Conservation (phyloP, 2,888 invertebrate genomes). For the Stenodema calcarata region DNA sequence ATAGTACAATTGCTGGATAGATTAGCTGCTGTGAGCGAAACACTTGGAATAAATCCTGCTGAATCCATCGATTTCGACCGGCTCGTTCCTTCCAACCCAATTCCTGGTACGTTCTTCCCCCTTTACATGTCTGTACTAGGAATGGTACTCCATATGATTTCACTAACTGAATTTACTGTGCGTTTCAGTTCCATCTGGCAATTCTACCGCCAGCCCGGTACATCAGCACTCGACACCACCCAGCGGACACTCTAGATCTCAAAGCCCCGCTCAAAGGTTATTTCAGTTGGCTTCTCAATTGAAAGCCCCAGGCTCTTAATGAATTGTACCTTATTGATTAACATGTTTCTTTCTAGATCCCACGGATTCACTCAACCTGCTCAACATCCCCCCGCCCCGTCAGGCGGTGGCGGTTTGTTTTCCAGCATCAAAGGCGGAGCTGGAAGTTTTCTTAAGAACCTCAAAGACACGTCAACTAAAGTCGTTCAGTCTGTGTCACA, state of each 20-base stretch:
- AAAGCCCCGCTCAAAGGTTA: constrained; percentile 36
- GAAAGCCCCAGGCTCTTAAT: not conserved
- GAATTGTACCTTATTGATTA: not conserved
- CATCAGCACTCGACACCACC: constrained; percentile 26
- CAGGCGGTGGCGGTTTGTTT: constrained; percentile 70
- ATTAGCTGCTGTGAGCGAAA: constrained; percentile 87
- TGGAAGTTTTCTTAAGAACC: constrained; percentile 88
- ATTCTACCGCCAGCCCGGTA: constrained; percentile 1
- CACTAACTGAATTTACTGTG: not conserved
- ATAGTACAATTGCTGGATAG: constrained; percentile 83
- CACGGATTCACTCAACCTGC: constrained; percentile 58
- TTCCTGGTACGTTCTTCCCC: too few species aligned
- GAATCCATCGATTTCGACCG: constrained; percentile 74
- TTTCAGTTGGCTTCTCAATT: not conserved
- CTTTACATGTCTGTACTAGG: too few species aligned
- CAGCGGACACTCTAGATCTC: not conserved
- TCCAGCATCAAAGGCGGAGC: constrained; percentile 91
- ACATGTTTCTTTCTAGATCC: not conserved
- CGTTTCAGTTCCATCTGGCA: constrained; percentile 21
- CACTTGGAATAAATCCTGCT: constrained; percentile 80
- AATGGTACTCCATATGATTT: not conserved
- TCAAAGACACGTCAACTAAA: constrained; percentile 94
- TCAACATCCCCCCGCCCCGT: constrained; percentile 53
- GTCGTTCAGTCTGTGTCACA: constrained; percentile 97
- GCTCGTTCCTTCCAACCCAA: constrained; percentile 38